phyloP scores from a whole-genome alignment of 2,888 invertebrate genomes.

The Monochamus alternatus region DNA sequence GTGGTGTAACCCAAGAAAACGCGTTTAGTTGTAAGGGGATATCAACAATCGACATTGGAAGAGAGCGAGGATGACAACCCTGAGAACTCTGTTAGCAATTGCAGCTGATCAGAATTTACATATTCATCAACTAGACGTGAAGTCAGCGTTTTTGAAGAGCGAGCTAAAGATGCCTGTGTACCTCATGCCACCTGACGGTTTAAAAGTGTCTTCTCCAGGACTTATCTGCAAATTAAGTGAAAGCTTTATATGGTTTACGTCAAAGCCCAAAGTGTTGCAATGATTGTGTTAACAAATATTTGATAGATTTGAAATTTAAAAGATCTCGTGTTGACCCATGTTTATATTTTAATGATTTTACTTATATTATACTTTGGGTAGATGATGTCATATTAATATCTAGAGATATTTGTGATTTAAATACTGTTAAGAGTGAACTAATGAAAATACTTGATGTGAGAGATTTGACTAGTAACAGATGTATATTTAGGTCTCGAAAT shows the following conservation, averaged over 20 bases:
- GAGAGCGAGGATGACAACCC: neutral
- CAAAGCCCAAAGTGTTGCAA: conserved; percentile 36
- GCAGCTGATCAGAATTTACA: neutral
- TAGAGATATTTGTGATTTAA: neutral
- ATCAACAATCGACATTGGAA: neutral
- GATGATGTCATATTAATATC: neutral
- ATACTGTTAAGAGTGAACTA: conserved; percentile 1
- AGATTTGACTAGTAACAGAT: conserved; percentile 5
- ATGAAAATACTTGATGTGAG: conserved; percentile 2
- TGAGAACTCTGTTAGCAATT: neutral
- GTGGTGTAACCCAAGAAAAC: conserved; percentile 41
- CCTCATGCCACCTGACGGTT: neutral
- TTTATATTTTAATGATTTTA: conserved; percentile 7
- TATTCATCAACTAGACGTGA: conserved; percentile 14
- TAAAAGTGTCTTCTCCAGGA: conserved; percentile 1
- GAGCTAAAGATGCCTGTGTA: neutral
- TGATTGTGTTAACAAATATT: conserved; percentile 16
- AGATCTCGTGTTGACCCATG: conserved; percentile 4
- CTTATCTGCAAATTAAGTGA: conserved; percentile 28
- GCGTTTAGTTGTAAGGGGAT: conserved; percentile 45
- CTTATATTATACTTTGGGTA: conserved; percentile 1
- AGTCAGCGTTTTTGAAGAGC: conserved; percentile 6
- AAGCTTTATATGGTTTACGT: conserved; percentile 31
- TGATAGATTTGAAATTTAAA: conserved; percentile 6
- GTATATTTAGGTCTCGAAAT: neutral